A percentile compares a stretch with the other conserved stretches of the same genome.
Conservation (phyloP, 2,888 invertebrate species). For the Stratiomys singularior region DNA sequence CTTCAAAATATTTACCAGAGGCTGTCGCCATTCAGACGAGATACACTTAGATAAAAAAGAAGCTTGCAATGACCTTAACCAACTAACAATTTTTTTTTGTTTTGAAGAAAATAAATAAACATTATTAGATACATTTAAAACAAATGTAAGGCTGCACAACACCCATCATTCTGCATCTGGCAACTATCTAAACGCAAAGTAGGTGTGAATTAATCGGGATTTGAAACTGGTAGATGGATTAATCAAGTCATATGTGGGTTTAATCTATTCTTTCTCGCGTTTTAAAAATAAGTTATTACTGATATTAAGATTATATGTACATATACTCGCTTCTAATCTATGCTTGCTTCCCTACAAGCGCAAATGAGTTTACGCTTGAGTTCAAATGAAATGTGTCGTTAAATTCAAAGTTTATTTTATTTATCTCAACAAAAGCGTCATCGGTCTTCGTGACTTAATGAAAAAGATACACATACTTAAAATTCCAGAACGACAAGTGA, state of each 20-base stretch:
- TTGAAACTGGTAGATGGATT: not conserved
- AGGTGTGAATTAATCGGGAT: not conserved
- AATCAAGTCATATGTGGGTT: not conserved
- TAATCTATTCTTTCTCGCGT: not conserved
- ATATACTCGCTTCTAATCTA: too few species aligned
- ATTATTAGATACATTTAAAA: too few species aligned
- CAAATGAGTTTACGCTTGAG: not conserved
- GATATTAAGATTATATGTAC: not conserved
- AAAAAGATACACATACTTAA: constrained; percentile 22
- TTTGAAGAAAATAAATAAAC: too few species aligned
- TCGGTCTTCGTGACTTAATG: not conserved
- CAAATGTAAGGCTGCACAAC: too few species aligned
- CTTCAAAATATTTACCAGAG: too few species aligned
- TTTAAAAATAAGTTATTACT: not conserved
- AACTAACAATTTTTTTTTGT: too few species aligned
- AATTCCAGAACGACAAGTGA: constrained; percentile 21
- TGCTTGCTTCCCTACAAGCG: not conserved
- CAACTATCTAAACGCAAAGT: not conserved
- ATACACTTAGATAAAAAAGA: too few species aligned
- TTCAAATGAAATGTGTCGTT: constrained; percentile 3
- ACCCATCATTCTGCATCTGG: too few species aligned
- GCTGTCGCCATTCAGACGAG: too few species aligned
- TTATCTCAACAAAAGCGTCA: not conserved
- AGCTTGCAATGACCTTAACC: too few species aligned
- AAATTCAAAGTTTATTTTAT: constrained; percentile 17